phyloP scores from a whole-genome alignment of 2,888 invertebrate genomes.

The Pyrrhia umbra region DNA sequence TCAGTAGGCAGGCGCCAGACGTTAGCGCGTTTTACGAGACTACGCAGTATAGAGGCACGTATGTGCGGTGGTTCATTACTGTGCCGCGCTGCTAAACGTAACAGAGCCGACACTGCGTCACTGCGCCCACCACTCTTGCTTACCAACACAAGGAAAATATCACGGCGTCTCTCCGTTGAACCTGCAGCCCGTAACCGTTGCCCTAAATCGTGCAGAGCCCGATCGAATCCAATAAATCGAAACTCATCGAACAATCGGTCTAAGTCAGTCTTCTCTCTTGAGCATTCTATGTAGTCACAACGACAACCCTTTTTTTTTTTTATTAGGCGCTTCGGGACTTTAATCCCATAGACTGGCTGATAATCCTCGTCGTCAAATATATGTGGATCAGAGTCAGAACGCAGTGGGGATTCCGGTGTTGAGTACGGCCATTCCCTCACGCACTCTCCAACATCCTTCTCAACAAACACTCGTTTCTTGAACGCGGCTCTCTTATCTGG shows the following conservation, averaged over 20 bases:
- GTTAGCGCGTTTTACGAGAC: slow-evolving; percentile 75
- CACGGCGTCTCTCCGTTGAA: slow-evolving; percentile 73
- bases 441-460: slow-evolving; percentile 66
- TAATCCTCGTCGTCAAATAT: slow-evolving; percentile 58
- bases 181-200: slow-evolving; percentile 71
- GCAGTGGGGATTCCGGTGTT: slow-evolving; percentile 47
- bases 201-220: slow-evolving; percentile 72
- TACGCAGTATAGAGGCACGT: slow-evolving; percentile 79
- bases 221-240: slow-evolving; percentile 74
- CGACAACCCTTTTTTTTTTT: neutral
- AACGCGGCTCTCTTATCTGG: slow-evolving; percentile 65
- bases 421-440: slow-evolving; percentile 70
- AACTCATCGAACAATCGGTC: slow-evolving; percentile 77
- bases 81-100: slow-evolving; percentile 70
- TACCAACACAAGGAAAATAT: slow-evolving; percentile 79
- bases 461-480: slow-evolving; percentile 73
- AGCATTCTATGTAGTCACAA: fast-evolving
- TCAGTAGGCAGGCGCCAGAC: slow-evolving; percentile 76
- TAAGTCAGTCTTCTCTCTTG: slow-evolving; percentile 62
- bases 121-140: slow-evolving; percentile 78
- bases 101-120: slow-evolving; percentile 68
- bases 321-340: neutral
- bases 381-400: slow-evolving; percentile 3
- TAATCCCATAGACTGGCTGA: neutral
- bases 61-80: slow-evolving; percentile 76